Percentiles rank a stretch among this genome's conserved stretches.
These are phyloP conservation scores for Euzetes globulus DNA, from an alignment of 2,888 invertebrate species.

Conservation along the genomic window DNA sequence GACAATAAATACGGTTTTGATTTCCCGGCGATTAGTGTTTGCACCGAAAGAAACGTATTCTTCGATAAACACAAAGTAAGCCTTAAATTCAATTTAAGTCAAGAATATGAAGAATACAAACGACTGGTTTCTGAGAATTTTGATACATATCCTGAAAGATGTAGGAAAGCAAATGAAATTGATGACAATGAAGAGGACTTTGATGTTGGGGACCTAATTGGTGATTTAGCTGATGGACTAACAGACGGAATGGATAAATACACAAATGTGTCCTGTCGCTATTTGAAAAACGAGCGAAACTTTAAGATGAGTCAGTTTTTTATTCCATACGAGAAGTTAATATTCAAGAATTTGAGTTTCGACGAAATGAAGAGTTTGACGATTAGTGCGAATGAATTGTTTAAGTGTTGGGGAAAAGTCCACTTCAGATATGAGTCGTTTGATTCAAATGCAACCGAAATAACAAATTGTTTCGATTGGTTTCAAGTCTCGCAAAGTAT, in stretches of 20 bases:
- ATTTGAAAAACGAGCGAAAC: neutral
- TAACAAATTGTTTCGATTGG: no score
- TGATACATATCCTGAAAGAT: neutral
- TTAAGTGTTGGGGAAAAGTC: neutral
- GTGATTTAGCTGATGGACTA: no score
- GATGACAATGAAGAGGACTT: no score
- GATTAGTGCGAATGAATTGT: neutral
- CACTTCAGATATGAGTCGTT: neutral
- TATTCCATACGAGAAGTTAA: neutral
- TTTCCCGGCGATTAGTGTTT: neutral
- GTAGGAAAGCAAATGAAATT: no score
- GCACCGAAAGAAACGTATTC: neutral
- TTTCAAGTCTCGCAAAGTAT: no score
- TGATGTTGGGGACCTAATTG: no score
- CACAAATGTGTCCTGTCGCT: neutral
- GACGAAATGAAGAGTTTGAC: neutral
- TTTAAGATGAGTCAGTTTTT: neutral
- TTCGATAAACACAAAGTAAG: neutral
- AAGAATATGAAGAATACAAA: neutral
- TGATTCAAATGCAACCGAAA: no score
- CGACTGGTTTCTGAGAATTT: neutral
- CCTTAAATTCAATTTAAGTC: neutral
- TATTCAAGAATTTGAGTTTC: neutral
- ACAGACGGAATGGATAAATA: no score
- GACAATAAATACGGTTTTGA: no score